Evolutionary conservation across 2,888 invertebrate species (phyloP), one percentile per base, ranked within the genome.

Genomic region (Rutpela maculata): DNA sequence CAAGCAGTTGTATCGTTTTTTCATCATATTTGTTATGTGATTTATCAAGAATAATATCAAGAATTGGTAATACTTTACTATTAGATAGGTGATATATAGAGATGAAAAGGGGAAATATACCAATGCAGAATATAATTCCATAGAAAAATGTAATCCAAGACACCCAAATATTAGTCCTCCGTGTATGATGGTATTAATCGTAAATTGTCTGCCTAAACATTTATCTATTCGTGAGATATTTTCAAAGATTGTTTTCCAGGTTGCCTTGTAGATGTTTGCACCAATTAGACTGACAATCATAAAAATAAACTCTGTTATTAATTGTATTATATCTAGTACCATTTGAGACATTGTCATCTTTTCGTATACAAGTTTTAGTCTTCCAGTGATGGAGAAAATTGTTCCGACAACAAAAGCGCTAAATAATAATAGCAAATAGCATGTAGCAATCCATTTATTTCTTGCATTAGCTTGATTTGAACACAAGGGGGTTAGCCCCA

Each of bases 1-100:
- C 55, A 50, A 67, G n/a, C 12, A 15, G 5, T 67, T 6, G 17
- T 56, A 67, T 31, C 67, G 15, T 31, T 15, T 67, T 12, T 55
- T 67, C 0, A 67, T 19, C 11, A 67, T 18, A 22, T 55, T 38
- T 5, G 10, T 26, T 55, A 26, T n/a, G n/a, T n/a, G n/a, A 19
- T 26, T 55, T 4, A 67, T 26, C 4, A 56, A 11, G 6, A 31
- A n/a, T n/a, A n/a, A n/a, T n/a, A n/a, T 55, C 11, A 19, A 38
- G 5, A 67, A n/a, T 22, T 26, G 22, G 31, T 56, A 67, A 26
- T 22, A 22, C 19, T 67, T 67, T 56, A 15, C 15, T 43, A 15
- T 1, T 7, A 43, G 15, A 7, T 2, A 43, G 0, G 15, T 43
- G 12, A 43, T 43, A 43, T 43, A 10, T 7, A 15, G 15, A 15